These are phyloP conservation scores for Thecocarcelia acutangulata DNA, from an alignment of 2,888 invertebrate species.

Conservation along the genomic window DNA sequence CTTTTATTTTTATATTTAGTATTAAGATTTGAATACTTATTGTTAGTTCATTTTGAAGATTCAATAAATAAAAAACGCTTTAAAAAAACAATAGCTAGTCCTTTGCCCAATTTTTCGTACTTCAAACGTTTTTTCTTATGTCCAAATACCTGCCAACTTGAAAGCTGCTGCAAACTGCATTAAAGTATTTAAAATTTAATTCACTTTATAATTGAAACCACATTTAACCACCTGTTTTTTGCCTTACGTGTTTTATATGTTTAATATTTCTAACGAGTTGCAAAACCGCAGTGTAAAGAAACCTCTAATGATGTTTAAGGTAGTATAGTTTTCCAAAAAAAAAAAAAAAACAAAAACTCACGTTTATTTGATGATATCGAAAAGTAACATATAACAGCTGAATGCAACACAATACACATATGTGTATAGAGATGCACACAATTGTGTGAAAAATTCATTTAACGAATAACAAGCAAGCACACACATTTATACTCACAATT, in stretches of 20 bases:
- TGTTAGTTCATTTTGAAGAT: too few relatives aligned
- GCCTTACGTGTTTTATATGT: background rate
- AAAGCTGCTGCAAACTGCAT: background rate
- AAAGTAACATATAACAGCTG: background rate
- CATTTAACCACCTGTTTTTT: conserved; percentile 27
- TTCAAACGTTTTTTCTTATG: background rate
- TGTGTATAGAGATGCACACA: background rate
- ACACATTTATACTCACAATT: background rate
- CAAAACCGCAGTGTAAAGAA: conserved; percentile 27
- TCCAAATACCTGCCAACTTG: background rate
- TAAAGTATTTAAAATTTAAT: conserved; percentile 1
- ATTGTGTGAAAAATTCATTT: background rate
- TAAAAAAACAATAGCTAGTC: too few relatives aligned
- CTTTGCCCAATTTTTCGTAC: too few relatives aligned
- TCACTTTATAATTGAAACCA: background rate
- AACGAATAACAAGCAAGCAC: background rate
- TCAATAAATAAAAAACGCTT: too few relatives aligned
- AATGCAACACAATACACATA: conserved; percentile 9
- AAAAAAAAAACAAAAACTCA: too few relatives aligned
- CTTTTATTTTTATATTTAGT: too few relatives aligned
- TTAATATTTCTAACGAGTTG: conserved; percentile 28
- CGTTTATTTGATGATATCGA: conserved; percentile 35
- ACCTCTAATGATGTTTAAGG: conserved; percentile 50
- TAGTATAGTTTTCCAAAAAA: conserved; percentile 6
- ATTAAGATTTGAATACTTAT: too few relatives aligned